Percentiles rank a stretch among this genome's conserved stretches.
phyloP scores from a whole-genome alignment of 2,797 vertebrate species.

The Pseudocheirus occidentalis region DNA sequence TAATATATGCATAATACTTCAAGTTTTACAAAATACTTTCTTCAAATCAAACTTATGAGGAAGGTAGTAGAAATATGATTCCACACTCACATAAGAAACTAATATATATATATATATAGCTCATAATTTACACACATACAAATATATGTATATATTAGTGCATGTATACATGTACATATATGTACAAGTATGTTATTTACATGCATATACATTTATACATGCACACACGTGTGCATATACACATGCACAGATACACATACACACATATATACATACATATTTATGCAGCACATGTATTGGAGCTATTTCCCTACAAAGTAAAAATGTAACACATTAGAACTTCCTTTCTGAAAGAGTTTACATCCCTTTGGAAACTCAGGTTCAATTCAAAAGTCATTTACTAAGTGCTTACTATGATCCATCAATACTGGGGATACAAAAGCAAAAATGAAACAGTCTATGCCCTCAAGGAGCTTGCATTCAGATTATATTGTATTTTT shows the following conservation, averaged over 20 bases:
- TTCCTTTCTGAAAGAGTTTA: not conserved
- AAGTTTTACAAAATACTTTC: not conserved
- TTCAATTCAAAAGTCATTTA: constrained; percentile 11
- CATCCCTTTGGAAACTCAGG: not conserved
- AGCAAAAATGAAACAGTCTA: not conserved
- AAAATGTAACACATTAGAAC: not conserved
- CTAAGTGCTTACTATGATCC: not conserved
- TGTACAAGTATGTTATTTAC: too few species aligned
- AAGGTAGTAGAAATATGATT: too few species aligned
- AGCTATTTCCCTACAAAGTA: not conserved
- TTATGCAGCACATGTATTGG: not conserved
- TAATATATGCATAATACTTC: not conserved
- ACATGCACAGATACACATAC: too few species aligned
- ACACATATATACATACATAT: too few species aligned
- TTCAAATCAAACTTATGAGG: not conserved
- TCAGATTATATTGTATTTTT: not conserved
- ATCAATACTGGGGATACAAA: not conserved
- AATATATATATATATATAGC: too few species aligned
- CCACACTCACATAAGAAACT: too few species aligned
- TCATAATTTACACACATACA: not conserved
- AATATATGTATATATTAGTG: too few species aligned
- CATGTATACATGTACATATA: not conserved
- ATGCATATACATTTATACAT: not conserved
- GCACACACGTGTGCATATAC: not conserved
- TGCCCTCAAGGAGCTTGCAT: not conserved